Evolutionary conservation across 30 jellyfish, hydroid and myxozoan species (phyloP).

Genomic region (Pseudorhiza aurosa): DNA sequence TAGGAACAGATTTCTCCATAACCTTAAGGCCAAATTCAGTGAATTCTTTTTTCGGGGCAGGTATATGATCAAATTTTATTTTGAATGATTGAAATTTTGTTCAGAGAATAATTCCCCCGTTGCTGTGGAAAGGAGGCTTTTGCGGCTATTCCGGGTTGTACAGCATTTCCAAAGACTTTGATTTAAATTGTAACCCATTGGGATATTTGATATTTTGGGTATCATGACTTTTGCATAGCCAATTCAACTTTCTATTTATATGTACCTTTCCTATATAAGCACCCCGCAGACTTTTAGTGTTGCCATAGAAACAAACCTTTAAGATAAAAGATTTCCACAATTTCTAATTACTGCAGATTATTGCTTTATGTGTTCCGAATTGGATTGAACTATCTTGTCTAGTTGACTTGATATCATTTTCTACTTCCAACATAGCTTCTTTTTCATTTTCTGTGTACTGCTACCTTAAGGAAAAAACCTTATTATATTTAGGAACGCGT

Average conservation of each 20-base stretch:
- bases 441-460: no score
- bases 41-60: neutral
- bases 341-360: no score
- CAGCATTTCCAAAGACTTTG: neutral
- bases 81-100: conserved; percentile 20
- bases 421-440: no score
- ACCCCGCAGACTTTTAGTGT: neutral
- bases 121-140: conserved; percentile 14
- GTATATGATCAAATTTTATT: neutral
- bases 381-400: no score
- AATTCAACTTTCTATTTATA: neutral
- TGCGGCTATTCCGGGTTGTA: conserved; percentile 7
- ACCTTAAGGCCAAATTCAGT: neutral
- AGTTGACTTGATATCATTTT: no score
- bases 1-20: conserved; percentile 20
- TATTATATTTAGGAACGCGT: no score
- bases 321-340: no score
- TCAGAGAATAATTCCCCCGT: neutral
- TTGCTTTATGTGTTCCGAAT: no score
- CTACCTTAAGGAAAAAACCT: no score
- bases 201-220: neutral
- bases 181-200: neutral
- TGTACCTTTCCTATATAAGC: neutral
- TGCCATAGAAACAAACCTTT: no score
- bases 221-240: neutral